These are phyloP conservation scores for Microtus montanus DNA, from an alignment of 2,113 vertebrate species.

Conservation along the genomic window DNA sequence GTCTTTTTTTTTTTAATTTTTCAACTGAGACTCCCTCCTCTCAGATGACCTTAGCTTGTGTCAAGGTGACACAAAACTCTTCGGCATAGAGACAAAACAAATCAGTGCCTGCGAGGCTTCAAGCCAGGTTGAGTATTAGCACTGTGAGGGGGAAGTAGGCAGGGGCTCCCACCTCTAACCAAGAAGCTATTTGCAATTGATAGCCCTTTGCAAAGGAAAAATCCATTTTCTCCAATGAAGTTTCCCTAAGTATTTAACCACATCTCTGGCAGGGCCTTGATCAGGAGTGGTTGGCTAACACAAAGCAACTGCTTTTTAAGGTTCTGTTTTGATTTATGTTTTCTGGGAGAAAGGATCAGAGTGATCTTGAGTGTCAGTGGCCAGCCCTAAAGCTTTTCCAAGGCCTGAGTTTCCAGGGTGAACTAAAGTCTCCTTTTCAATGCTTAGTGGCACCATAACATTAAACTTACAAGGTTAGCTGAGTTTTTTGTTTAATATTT, in stretches of 20 bases:
- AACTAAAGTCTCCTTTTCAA: background rate
- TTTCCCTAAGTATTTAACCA: background rate
- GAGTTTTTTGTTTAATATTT: background rate
- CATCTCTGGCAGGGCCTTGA: background rate
- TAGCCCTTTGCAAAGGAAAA: background rate
- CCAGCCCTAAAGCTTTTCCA: background rate
- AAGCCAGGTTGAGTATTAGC: background rate
- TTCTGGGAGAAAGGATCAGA: background rate
- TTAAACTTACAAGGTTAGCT: background rate
- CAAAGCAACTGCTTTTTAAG: background rate
- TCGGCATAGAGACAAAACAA: background rate
- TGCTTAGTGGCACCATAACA: background rate
- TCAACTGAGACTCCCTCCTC: background rate
- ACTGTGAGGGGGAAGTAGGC: background rate
- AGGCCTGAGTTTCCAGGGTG: background rate
- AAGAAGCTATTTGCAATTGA: background rate
- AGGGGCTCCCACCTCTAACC: background rate
- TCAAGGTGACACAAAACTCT: background rate
- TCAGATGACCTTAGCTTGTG: background rate
- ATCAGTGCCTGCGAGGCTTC: background rate
- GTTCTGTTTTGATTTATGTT: background rate
- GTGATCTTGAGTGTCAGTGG: background rate
- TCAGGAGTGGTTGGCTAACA: background rate
- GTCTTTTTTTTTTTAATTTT: background rate
- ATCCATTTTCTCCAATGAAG: background rate